A percentile compares a stretch with the other conserved stretches of the same genome.
Conservation (phyloP, 2,888 invertebrate species). For the Daptonema setosum region DNA sequence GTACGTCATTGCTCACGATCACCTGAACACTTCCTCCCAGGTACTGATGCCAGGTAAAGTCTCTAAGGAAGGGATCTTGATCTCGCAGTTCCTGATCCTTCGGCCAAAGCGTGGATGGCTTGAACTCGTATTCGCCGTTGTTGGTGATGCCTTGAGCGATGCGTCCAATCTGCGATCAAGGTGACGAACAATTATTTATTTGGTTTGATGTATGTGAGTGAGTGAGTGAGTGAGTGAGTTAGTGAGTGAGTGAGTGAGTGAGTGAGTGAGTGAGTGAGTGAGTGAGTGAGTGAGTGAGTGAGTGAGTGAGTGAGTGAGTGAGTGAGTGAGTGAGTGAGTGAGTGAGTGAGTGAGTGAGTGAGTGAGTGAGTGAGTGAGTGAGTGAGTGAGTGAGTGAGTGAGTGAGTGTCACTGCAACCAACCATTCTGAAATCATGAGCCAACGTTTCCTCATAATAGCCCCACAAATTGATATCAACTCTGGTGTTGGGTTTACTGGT, state of each 20-base stretch:
- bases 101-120: slow-evolving; percentile 8
- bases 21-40: slow-evolving; percentile 14
- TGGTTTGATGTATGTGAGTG: too few relatives aligned
- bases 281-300: too few relatives aligned
- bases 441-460: slow-evolving; percentile 14
- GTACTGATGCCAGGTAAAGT: slow-evolving; percentile 13
- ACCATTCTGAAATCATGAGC: slow-evolving; percentile 5
- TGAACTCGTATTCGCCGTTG: slow-evolving; percentile 14
- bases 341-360: too few relatives aligned
- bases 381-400: not conserved
- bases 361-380: too few relatives aligned
- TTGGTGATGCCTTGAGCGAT: slow-evolving; percentile 12
- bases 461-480: slow-evolving; percentile 12
- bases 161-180: slow-evolving; percentile 14
- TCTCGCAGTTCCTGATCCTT: not conserved
- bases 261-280: too few relatives aligned
- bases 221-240: too few relatives aligned
- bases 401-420: not conserved
- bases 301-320: slow-evolving; percentile 3
- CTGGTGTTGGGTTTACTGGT: slow-evolving; percentile 9
- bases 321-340: too few relatives aligned
- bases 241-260: too few relatives aligned
- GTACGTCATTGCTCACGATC: slow-evolving; percentile 10
- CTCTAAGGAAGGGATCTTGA: not conserved
- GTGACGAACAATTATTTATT: too few relatives aligned